Percentiles rank a stretch among this genome's conserved stretches.
Conservation (phyloP, 2,113 vertebrate genomes). For the Pseudorasbora parva region DNA sequence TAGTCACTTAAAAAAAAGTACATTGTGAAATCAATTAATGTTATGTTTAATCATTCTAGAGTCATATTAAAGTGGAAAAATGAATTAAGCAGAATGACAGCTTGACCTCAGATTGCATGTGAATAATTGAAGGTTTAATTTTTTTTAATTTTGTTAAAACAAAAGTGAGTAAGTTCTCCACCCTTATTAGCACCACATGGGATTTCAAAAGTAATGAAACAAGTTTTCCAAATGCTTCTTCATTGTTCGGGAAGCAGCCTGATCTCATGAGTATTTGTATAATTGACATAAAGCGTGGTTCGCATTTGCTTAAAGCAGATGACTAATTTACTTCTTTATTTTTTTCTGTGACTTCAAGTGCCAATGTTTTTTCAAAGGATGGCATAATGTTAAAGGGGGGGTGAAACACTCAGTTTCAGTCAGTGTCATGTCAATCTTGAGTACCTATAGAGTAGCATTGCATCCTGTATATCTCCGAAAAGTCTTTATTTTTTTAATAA, state of each 20-base stretch:
- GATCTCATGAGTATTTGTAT: neutral
- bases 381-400: neutral
- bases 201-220: neutral
- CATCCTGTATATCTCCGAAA: no score
- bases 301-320: neutral
- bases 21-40: neutral
- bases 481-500: no score
- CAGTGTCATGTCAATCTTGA: no score
- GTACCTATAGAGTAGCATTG: no score
- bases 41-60: neutral
- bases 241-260: neutral
- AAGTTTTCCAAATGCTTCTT: neutral
- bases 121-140: neutral
- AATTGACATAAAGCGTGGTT: neutral
- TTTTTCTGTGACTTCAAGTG: neutral
- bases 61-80: neutral
- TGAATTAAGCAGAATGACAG: constrained; percentile 1
- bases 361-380: neutral
- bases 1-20: neutral
- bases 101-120: neutral
- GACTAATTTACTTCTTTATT: neutral
- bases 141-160: constrained; percentile 1
- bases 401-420: no score
- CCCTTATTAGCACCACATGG: neutral
- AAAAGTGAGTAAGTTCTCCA: constrained; percentile 5